phyloP scores from a whole-genome alignment of 2,888 invertebrate genomes.

The Unio delphinus region DNA sequence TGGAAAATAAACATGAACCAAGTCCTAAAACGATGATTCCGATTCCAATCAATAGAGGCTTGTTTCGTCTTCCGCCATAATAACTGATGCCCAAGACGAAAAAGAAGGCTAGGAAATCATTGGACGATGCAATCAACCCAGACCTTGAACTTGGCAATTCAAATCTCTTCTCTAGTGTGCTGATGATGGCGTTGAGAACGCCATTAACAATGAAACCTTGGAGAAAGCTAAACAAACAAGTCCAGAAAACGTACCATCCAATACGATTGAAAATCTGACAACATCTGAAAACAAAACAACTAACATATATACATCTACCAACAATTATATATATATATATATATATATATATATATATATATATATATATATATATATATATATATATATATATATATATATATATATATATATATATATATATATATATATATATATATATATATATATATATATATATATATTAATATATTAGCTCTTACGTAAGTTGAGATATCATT shows the following conservation, averaged over 20 bases:
- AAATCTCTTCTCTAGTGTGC: conserved; percentile 40
- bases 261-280: conserved; percentile 40
- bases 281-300: conserved; percentile 13
- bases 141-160: conserved; percentile 43
- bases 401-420: no score
- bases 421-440: no score
- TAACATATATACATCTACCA: neutral
- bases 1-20: conserved; percentile 40
- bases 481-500: no score
- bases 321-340: no score
- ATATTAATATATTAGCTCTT: no score
- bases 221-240: conserved; percentile 37
- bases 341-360: no score
- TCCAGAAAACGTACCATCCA: conserved; percentile 45
- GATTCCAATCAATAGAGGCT: conserved; percentile 42
- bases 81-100: conserved; percentile 40
- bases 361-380: no score
- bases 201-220: conserved; percentile 46
- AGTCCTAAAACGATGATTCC: conserved; percentile 39
- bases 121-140: conserved; percentile 44
- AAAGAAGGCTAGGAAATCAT: conserved; percentile 45
- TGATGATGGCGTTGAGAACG: conserved; percentile 41
- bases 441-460: no score
- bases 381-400: no score
- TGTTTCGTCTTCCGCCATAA: conserved; percentile 41